Evolutionary conservation across 2,888 invertebrate genomes (phyloP), one percentile per base, ranked within the genome.

Genomic region (Patella caerulea): DNA sequence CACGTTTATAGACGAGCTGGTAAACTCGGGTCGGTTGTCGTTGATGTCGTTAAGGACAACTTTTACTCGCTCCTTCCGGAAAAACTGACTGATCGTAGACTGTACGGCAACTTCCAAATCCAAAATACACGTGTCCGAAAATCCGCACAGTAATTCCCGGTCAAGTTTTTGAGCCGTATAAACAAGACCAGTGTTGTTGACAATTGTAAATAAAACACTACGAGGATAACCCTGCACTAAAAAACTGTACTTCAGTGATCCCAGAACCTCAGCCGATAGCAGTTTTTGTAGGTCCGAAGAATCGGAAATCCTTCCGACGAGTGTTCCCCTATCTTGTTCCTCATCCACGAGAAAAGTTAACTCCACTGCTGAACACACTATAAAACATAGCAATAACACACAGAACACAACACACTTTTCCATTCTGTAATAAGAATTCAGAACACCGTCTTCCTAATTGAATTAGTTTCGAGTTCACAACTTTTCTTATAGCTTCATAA

Each of bases 171-270:
- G 72, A 5, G 85, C 81, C 7, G 97, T 97, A 59, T 71, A 79
- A 54, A 98, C 96, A 91, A 96, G 95, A 19, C 98, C 98, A 15
- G 95, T 95, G 19, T 94, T 94, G 15, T 96, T 94, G 91, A 98
- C 96, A 82, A 98, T 93, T 56, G 93, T 93, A 91, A 98, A 98
- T 91, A 97, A 96, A 9, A 75, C 65, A 45, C 76, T 81, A 24
- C 83, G 72, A 12, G 77, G 74, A 72, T 78, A 79, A 24, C 81
- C 82, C 34, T 78, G 74, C 7, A 81, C 76, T 34, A 85, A 73
- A 72, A 84, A 79, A 71, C 79, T 82, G 73, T 81, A 85, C 4
- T 79, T 53, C n/a, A 85, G 75, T 9, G 85, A 84, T 17, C 79
- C 75, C 52, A 82, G 83, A 53, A 79, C 80, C 19, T 81, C 81